These are phyloP conservation scores for Lasioglossum malachurum DNA, from an alignment of 2,888 invertebrate genomes.

Conservation along the genomic window DNA sequence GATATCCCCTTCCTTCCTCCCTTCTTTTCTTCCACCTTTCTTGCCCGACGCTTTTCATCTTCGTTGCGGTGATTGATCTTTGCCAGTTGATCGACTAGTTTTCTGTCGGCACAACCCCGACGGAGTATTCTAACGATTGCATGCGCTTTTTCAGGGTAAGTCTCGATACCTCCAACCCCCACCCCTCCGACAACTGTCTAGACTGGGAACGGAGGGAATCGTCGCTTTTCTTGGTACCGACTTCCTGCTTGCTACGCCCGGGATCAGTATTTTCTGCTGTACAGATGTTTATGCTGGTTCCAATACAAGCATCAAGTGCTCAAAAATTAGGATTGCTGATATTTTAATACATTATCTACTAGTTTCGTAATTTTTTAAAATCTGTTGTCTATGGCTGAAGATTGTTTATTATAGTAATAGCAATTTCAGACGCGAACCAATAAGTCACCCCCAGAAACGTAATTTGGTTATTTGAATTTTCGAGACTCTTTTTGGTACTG, in stretches of 20 bases:
- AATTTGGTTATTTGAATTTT: neutral
- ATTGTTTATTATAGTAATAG: neutral
- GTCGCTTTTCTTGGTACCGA: neutral
- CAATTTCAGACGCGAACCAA: neutral
- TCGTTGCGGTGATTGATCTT: constrained; percentile 64
- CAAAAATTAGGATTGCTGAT: neutral
- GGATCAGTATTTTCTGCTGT: neutral
- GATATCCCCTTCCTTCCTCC: constrained; percentile 30
- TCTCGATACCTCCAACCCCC: constrained; percentile 21
- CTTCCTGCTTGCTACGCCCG: neutral
- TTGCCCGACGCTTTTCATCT: constrained; percentile 14
- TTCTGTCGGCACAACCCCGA: constrained; percentile 69
- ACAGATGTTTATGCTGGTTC: neutral
- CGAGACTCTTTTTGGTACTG: too few species aligned
- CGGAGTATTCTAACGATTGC: constrained; percentile 58
- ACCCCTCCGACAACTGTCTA: neutral
- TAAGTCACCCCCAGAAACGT: neutral
- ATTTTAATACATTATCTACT: neutral
- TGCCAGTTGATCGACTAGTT: constrained; percentile 73
- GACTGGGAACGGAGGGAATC: constrained; percentile 12
- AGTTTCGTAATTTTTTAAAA: neutral
- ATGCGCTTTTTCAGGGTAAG: constrained; percentile 28
- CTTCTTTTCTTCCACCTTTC: constrained; percentile 15
- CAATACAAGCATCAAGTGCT: neutral
- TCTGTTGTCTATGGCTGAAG: neutral